Evolutionary conservation across 2,888 invertebrate genomes (phyloP).

Genomic region (Chrysolina haemoptera): DNA sequence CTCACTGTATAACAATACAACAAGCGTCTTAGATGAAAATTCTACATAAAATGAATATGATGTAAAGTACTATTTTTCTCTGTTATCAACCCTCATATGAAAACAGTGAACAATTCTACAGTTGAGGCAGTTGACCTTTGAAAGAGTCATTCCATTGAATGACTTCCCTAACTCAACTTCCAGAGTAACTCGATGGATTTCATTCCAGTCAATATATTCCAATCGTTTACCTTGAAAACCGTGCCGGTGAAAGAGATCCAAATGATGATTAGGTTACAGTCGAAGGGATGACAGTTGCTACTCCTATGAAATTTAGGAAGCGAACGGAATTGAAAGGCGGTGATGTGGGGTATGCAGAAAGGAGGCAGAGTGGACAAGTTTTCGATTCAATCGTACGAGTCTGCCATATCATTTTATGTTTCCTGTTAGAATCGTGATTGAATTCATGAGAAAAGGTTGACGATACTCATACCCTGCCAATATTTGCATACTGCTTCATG

Average conservation of each 20-base stretch:
- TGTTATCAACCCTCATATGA: too few species aligned
- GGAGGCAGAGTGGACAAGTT: not conserved
- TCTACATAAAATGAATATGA: too few species aligned
- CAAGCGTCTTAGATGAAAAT: too few species aligned
- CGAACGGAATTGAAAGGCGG: slow-evolving; percentile 2
- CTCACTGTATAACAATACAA: too few species aligned
- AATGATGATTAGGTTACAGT: not conserved
- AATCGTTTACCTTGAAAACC: not conserved
- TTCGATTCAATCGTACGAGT: not conserved
- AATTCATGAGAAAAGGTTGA: not conserved
- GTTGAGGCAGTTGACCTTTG: too few species aligned
- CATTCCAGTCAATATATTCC: not conserved
- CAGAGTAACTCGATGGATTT: too few species aligned
- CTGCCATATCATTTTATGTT: not conserved
- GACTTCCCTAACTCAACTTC: too few species aligned
- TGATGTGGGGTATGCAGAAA: not conserved
- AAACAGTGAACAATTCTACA: too few species aligned
- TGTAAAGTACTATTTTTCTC: too few species aligned
- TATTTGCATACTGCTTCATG: too few species aligned
- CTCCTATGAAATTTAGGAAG: not conserved
- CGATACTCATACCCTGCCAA: too few species aligned
- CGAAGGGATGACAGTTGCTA: not conserved
- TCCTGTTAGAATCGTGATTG: not conserved
- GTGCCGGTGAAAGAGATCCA: slow-evolving; percentile 1
- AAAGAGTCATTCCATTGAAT: too few species aligned